Evolutionary conservation across 2,113 vertebrate genomes (phyloP).

Genomic region (Apistogramma diplotaenia): DNA sequence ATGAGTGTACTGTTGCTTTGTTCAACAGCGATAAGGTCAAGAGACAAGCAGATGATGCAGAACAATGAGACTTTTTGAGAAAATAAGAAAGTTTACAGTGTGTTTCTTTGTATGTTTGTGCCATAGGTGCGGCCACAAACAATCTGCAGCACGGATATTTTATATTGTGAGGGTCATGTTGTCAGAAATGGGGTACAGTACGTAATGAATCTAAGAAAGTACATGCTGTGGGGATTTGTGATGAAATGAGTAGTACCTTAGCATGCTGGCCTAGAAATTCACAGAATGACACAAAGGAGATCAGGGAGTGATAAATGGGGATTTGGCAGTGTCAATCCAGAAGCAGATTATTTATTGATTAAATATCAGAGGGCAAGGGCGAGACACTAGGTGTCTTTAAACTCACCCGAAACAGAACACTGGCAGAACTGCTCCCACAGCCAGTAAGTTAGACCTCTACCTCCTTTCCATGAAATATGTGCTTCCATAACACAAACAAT

Average conservation of each 20-base stretch:
- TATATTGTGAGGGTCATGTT: not conserved
- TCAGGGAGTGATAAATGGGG: slow-evolving; percentile 60
- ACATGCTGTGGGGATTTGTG: not conserved
- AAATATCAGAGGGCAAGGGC: slow-evolving; percentile 46
- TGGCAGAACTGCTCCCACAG: slow-evolving; percentile 27
- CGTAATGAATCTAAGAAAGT: not conserved
- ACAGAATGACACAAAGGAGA: slow-evolving; percentile 31
- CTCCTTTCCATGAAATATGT: not conserved
- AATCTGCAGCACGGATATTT: not conserved
- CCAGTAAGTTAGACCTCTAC: slow-evolving; percentile 2
- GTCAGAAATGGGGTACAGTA: not conserved
- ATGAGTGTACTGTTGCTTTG: slow-evolving; percentile 49
- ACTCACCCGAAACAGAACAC: slow-evolving; percentile 50
- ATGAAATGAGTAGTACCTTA: not conserved
- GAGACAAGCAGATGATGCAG: slow-evolving; percentile 29
- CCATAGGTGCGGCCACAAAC: not conserved
- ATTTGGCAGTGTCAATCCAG: slow-evolving; percentile 55
- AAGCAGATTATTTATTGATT: slow-evolving; percentile 75
- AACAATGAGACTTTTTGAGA: slow-evolving; percentile 10
- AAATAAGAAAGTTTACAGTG: not conserved
- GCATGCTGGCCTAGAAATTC: slow-evolving; percentile 32
- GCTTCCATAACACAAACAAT: not conserved
- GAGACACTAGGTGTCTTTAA: slow-evolving; percentile 51
- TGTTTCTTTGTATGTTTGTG: not conserved
- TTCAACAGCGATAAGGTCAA: slow-evolving; percentile 44